Percentiles rank a stretch among this genome's conserved stretches.
Evolutionary conservation across 2,113 vertebrate genomes (phyloP).

Genomic region (Dipodomys spectabilis): DNA sequence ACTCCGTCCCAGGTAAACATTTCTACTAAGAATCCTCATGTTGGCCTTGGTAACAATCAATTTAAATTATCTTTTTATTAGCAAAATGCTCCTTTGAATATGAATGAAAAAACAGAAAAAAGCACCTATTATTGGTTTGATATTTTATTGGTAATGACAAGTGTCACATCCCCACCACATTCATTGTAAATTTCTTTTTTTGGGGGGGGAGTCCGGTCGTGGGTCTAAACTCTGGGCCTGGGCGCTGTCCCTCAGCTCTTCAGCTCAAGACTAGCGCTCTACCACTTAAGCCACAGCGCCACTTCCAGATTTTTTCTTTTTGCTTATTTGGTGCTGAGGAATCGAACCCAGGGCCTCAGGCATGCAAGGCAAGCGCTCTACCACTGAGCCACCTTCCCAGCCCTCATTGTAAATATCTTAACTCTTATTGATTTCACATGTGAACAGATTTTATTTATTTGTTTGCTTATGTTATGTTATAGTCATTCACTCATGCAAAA

Average conservation of each 20-base stretch:
- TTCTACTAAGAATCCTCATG: not conserved
- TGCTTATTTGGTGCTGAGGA: too few species aligned
- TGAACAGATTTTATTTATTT: conserved; percentile 20
- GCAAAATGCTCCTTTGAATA: conserved; percentile 19
- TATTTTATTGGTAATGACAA: conserved; percentile 24
- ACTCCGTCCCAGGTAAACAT: not conserved
- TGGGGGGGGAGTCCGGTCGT: too few species aligned
- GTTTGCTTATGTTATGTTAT: conserved; percentile 14
- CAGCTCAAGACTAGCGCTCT: too few species aligned
- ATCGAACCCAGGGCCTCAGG: too few species aligned
- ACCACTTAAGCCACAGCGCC: too few species aligned
- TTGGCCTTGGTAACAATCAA: not conserved
- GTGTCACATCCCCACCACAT: conserved; percentile 34
- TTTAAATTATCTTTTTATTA: conserved; percentile 55
- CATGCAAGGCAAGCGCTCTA: too few species aligned
- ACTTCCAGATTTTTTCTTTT: too few species aligned
- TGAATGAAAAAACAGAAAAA: conserved; percentile 32
- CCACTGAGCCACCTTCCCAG: too few species aligned
- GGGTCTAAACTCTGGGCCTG: too few species aligned
- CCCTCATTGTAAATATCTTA: conserved; percentile 17
- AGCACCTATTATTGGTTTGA: not conserved
- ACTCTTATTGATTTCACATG: conserved; percentile 55
- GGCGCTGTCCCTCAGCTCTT: too few species aligned
- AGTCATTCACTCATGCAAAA: conserved; percentile 16
- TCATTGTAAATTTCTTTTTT: not conserved